Percentiles rank a stretch among this genome's conserved stretches.
These are phyloP conservation scores for Acipenser transmontanus DNA, from an alignment of 2,797 vertebrate genomes.

Conservation along the genomic window DNA sequence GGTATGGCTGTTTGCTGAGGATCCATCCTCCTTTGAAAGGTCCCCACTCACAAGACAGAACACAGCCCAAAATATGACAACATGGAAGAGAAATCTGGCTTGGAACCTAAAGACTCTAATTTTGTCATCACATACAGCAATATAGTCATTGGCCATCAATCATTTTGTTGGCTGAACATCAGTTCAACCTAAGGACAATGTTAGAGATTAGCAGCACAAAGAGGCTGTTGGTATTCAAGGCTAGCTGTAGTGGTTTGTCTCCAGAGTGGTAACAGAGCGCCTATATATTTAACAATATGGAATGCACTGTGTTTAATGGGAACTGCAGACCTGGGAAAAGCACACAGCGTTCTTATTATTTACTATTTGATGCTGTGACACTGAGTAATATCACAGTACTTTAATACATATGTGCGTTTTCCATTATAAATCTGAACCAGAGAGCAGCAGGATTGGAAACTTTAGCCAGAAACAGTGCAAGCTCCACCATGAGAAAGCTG, in stretches of 20 bases:
- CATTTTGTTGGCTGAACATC: too few species aligned
- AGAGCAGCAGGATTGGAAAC: slow-evolving; percentile 41
- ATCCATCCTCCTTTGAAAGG: too few species aligned
- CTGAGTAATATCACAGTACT: slow-evolving; percentile 30
- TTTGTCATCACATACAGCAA: too few species aligned
- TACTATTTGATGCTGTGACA: slow-evolving; percentile 34
- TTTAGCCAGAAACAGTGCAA: slow-evolving; percentile 10
- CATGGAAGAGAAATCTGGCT: too few species aligned
- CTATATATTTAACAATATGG: not conserved
- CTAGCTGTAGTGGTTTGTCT: not conserved
- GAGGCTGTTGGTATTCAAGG: too few species aligned
- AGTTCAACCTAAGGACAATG: too few species aligned
- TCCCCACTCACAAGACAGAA: too few species aligned
- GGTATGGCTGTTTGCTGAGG: too few species aligned
- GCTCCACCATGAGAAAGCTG: not conserved
- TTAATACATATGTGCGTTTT: slow-evolving; percentile 36
- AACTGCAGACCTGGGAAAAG: slow-evolving; percentile 27
- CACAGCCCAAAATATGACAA: too few species aligned
- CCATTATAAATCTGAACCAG: slow-evolving; percentile 32
- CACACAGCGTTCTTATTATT: slow-evolving; percentile 30
- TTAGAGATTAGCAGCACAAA: too few species aligned
- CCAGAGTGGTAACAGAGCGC: slow-evolving; percentile 10
- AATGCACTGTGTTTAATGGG: slow-evolving; percentile 27
- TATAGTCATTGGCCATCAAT: too few species aligned
- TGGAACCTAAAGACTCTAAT: too few species aligned